phyloP scores from a whole-genome alignment of 1,140 invertebrate genomes.

The Luehdorfia chinensis region DNA sequence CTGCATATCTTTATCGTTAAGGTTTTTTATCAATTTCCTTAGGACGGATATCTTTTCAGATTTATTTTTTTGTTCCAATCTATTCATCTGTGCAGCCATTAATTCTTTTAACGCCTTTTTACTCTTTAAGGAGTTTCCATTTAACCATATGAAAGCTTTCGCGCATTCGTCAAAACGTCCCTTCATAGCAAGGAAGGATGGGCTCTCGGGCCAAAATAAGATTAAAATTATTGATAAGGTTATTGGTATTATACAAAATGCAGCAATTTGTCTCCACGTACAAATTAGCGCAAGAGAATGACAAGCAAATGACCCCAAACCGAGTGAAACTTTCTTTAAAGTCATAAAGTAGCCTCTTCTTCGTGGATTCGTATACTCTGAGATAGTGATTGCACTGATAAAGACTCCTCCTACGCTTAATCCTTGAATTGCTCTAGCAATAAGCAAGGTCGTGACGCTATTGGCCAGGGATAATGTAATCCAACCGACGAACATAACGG shows the following conservation, averaged over 20 bases:
- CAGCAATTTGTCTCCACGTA: constrained; percentile 28
- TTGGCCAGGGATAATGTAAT: constrained; percentile 9
- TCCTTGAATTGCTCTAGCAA: constrained; percentile 16
- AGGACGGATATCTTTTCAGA: neutral
- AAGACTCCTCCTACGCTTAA: constrained; percentile 12
- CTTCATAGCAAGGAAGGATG: constrained; percentile 27
- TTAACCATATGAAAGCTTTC: constrained; percentile 26
- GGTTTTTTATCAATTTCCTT: constrained; percentile 1
- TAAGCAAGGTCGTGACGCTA: constrained; percentile 10
- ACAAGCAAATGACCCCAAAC: constrained; percentile 22
- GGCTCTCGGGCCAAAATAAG: constrained; percentile 32
- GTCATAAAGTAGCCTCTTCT: constrained; percentile 31
- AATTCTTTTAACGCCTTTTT: constrained; percentile 27
- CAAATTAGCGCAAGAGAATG: constrained; percentile 22
- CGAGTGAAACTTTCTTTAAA: constrained; percentile 23
- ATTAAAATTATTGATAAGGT: constrained; percentile 20
- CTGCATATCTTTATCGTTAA: constrained; percentile 28
- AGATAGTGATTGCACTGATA: constrained; percentile 10
- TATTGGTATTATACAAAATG: constrained; percentile 10
- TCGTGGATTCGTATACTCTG: constrained; percentile 18
- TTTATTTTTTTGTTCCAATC: constrained; percentile 3
- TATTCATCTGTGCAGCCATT: constrained; percentile 17
- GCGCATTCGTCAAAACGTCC: constrained; percentile 26
- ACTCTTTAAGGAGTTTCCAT: constrained; percentile 22
- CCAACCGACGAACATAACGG: constrained; percentile 18